These are phyloP conservation scores for Zophobas morio DNA, from an alignment of 1,140 invertebrate genomes.

Conservation along the genomic window DNA sequence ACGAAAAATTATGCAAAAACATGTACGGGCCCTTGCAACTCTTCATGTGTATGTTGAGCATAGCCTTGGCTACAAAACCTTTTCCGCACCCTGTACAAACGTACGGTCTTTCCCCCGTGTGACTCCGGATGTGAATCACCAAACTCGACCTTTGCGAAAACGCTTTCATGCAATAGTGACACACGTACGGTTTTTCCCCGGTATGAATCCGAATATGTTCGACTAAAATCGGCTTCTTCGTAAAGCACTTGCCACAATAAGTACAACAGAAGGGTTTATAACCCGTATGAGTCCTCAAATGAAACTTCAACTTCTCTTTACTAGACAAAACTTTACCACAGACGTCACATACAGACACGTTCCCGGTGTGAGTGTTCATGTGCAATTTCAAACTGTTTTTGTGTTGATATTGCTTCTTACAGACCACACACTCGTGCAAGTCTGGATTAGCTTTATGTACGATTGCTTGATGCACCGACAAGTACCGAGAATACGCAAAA, in stretches of 20 bases:
- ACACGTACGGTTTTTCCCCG: conserved; percentile 70
- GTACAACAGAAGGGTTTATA: conserved; percentile 73
- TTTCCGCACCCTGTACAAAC: conserved; percentile 69
- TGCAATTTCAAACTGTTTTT: conserved; percentile 65
- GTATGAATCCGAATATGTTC: conserved; percentile 70
- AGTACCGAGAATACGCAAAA: conserved; percentile 69
- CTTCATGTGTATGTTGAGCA: conserved; percentile 76
- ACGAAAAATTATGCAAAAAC: conserved; percentile 26
- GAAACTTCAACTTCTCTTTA: conserved; percentile 67
- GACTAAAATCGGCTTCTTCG: conserved; percentile 65
- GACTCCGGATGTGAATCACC: conserved; percentile 70
- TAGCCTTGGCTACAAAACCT: conserved; percentile 72
- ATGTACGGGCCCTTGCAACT: conserved; percentile 61
- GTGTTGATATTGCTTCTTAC: conserved; percentile 65
- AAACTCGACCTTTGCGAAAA: conserved; percentile 79
- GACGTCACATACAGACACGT: conserved; percentile 65
- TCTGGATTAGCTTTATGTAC: conserved; percentile 49
- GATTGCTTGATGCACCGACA: conserved; percentile 57
- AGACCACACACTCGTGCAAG: conserved; percentile 64
- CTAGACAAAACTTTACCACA: conserved; percentile 66
- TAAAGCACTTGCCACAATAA: conserved; percentile 69
- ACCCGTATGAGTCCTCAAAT: conserved; percentile 71
- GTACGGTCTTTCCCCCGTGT: conserved; percentile 68
- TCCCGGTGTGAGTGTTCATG: conserved; percentile 66
- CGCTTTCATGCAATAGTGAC: conserved; percentile 73